phyloP scores from a whole-genome alignment of 1,140 invertebrate species.

The Drosophila asahinai region DNA sequence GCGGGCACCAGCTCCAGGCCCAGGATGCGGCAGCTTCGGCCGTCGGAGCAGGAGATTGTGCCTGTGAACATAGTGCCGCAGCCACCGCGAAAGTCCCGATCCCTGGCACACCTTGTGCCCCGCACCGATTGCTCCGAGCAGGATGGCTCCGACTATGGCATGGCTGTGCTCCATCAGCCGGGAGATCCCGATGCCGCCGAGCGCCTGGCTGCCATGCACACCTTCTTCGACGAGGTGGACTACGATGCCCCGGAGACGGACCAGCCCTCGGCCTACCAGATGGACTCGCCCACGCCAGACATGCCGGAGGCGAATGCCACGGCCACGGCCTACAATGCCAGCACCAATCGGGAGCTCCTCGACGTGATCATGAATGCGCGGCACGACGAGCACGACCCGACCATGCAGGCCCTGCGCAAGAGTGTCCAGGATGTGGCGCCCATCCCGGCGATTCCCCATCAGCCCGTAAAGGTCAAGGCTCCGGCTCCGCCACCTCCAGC shows the following conservation, averaged over 20 bases:
- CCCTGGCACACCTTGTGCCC: constrained; percentile 86
- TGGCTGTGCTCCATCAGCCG: constrained; percentile 68
- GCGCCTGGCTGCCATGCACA: constrained; percentile 69
- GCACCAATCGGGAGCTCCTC: constrained; percentile 86
- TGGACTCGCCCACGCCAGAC: constrained; percentile 67
- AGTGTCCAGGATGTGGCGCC: constrained; percentile 45
- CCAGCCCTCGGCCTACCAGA: constrained; percentile 51
- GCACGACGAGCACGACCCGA: constrained; percentile 85
- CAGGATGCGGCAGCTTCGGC: constrained; percentile 29
- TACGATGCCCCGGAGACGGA: constrained; percentile 87
- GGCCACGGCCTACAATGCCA: constrained; percentile 84
- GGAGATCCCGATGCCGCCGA: constrained; percentile 56
- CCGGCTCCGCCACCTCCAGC: constrained; percentile 55
- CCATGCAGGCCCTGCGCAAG: constrained; percentile 83
- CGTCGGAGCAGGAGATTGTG: constrained; percentile 87
- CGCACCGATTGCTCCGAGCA: constrained; percentile 77
- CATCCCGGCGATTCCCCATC: background rate
- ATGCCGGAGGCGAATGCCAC: constrained; percentile 85
- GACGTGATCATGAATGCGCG: constrained; percentile 86
- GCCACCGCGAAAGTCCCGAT: constrained; percentile 87
- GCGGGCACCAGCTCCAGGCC: constrained; percentile 66
- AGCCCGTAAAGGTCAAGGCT: constrained; percentile 26
- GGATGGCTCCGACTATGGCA: constrained; percentile 81
- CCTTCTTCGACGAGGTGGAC: constrained; percentile 85
- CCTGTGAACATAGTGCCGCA: constrained; percentile 88